Base-by-base conservation (phyloP, 2,888 invertebrate genomes). In the Hypercompe scribonia region DNA sequence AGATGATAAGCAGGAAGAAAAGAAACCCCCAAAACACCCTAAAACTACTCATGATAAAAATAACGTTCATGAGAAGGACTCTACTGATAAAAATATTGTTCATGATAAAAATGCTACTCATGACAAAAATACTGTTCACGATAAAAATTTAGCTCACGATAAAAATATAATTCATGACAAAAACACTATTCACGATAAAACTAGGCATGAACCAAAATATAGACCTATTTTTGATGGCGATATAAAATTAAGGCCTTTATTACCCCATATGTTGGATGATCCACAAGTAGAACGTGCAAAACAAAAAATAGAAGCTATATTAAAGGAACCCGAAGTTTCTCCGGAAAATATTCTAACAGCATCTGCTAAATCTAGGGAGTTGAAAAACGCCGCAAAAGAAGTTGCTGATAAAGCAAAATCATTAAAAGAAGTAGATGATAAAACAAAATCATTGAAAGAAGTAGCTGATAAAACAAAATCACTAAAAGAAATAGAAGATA, bases 281-380 rank as follows among this genome's bases (percentile, higher is more conserved):
- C 96, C 96, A 34, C 94, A 95, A 88, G 91, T 96, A 13, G 96
- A 95, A 85, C 89, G 93, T 76, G 96, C 92, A 0, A 94, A 92
- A 86, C 94, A 94, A 81, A 96, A 92, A 87, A 96, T 96, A 74
- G 96, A 95, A 63, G 93, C 93, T 31, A 95, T 96, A 74, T 79
- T 96, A 34, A 95, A 94, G 86, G 93, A 94, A 58, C 95, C 96
- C 3, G 95, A 96, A 87, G 94, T 96, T 61, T 96, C 95, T 0
- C 85, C 92, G 61, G 95, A 95, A 87, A 95, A 94, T 74, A 95
- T 96, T 72, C 79, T 95, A 15, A 87, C 92, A 0, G 78, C 91
- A 3, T 83, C 90, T 34, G 84, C 87, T 0, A 90, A 90, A 83
- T 87, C 87, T 10, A 90, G 90, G 79, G 91, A 90, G 76, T 80